phyloP scores from a whole-genome alignment of 2,797 vertebrate species.

The Aselliscus stoliczkanus region DNA sequence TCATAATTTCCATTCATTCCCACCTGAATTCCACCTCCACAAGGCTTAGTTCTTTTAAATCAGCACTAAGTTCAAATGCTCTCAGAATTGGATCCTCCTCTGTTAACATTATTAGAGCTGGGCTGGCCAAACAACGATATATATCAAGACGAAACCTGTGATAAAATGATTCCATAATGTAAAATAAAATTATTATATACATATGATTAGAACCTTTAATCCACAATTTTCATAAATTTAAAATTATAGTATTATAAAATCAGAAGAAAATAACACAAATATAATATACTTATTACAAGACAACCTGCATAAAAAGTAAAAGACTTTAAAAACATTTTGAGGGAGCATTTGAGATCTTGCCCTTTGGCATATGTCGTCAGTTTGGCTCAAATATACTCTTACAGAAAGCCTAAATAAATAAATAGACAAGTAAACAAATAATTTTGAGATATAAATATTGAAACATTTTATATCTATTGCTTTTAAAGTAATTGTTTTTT shows the following conservation, averaged over 20 bases:
- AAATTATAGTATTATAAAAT: neutral
- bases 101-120: constrained; percentile 97
- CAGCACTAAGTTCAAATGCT: constrained; percentile 97
- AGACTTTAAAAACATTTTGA: constrained; percentile 40
- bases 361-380: too few species aligned
- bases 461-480: neutral
- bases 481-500: neutral
- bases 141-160: constrained; percentile 97
- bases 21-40: constrained; percentile 99
- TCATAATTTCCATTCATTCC: constrained; percentile 40
- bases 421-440: constrained; percentile 13
- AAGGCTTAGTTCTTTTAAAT: constrained; percentile 96
- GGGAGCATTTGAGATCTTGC: too few species aligned
- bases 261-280: neutral
- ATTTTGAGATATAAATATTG: neutral
- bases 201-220: constrained; percentile 33
- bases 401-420: too few species aligned
- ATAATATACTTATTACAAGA: constrained; percentile 16
- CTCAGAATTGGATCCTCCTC: constrained; percentile 98
- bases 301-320: neutral
- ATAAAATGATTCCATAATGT: constrained; percentile 51
- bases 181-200: constrained; percentile 35
- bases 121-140: constrained; percentile 96
- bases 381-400: too few species aligned
- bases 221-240: neutral